phyloP scores from a whole-genome alignment of 2,797 vertebrate genomes.

The Ciconia nigra region DNA sequence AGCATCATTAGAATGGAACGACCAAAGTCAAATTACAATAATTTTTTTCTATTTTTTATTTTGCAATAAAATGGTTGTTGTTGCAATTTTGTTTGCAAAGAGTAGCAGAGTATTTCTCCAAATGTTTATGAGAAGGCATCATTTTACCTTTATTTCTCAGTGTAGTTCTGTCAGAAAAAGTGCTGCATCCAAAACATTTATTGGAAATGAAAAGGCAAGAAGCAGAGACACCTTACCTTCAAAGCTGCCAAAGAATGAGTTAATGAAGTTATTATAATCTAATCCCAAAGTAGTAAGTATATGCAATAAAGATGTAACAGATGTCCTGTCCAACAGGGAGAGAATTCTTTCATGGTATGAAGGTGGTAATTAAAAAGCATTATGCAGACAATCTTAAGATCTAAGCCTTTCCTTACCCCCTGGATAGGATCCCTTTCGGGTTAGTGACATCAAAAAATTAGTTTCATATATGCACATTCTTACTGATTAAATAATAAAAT shows the following conservation, averaged over 20 bases:
- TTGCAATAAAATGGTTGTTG: not conserved
- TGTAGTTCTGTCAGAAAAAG: not conserved
- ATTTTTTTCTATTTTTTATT: not conserved
- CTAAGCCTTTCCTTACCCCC: not conserved
- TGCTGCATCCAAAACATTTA: not conserved
- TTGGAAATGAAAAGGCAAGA: not conserved
- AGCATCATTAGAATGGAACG: not conserved
- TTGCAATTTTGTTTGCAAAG: not conserved
- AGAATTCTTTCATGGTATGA: not conserved
- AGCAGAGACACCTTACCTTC: not conserved
- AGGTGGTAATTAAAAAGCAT: conserved; percentile 47
- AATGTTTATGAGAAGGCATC: not conserved
- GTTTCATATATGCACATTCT: not conserved
- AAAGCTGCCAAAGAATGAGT: conserved; percentile 14
- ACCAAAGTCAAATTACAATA: not conserved
- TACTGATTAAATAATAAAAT: not conserved
- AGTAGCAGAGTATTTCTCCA: not conserved
- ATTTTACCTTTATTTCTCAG: not conserved
- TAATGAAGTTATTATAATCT: conserved; percentile 35
- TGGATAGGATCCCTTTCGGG: not conserved
- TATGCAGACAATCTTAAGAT: conserved; percentile 4
- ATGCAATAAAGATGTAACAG: not conserved
- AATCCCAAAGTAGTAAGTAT: conserved; percentile 38
- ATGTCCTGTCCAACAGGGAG: conserved; percentile 3
- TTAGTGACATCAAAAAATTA: not conserved